Conservation (phyloP, 2,797 vertebrate genomes). For the Chiroxiphia lanceolata region DNA sequence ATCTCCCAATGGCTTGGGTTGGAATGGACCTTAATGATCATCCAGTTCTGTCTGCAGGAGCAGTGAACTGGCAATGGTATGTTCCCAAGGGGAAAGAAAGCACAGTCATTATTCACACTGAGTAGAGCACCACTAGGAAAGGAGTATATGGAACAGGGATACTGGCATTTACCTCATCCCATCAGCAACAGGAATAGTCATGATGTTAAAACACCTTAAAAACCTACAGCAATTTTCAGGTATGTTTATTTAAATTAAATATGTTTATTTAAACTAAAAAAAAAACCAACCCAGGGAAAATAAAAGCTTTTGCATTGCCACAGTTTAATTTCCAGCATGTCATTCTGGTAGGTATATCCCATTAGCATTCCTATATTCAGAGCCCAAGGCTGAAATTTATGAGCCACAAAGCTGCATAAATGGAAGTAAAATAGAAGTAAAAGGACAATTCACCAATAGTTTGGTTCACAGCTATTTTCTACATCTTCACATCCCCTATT, state of each 20-base stretch:
- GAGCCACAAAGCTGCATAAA: background rate
- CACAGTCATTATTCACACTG: background rate
- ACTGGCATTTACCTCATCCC: background rate
- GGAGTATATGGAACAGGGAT: background rate
- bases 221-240: background rate
- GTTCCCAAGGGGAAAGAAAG: background rate
- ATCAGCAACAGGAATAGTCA: background rate
- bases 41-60: background rate
- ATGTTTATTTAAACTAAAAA: background rate
- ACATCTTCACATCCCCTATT: background rate
- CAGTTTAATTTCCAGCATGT: background rate
- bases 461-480: background rate
- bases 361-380: background rate
- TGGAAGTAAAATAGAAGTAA: background rate
- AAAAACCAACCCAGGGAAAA: background rate
- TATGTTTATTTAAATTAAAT: background rate
- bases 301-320: background rate
- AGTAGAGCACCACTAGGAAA: background rate
- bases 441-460: background rate
- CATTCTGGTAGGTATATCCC: background rate
- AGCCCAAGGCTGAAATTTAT: background rate
- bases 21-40: background rate
- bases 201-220: background rate
- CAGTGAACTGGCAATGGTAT: background rate
- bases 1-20: too few relatives aligned